phyloP scores from a whole-genome alignment of 2,888 invertebrate genomes.

The Cyclophora punctaria region DNA sequence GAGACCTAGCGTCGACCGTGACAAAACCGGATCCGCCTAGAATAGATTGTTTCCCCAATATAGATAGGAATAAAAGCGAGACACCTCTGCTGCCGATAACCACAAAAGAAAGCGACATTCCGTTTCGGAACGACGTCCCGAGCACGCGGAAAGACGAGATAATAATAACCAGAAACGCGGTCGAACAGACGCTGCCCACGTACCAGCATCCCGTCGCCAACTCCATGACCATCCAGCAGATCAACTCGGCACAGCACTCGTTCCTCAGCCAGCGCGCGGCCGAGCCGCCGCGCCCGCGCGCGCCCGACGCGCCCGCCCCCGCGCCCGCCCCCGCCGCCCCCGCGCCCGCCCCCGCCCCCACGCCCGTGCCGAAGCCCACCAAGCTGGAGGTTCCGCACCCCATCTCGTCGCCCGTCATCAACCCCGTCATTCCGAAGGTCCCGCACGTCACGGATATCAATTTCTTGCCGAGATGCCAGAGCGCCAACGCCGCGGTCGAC shows the following conservation, averaged over 20 bases:
- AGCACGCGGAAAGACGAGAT: constrained; percentile 58
- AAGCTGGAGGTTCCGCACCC: constrained; percentile 69
- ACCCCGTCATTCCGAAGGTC: constrained; percentile 62
- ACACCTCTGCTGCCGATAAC: constrained; percentile 35
- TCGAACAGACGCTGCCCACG: constrained; percentile 50
- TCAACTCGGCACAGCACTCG: constrained; percentile 52
- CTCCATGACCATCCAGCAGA: constrained; percentile 64
- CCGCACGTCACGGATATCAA: constrained; percentile 57
- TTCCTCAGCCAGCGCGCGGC: constrained; percentile 52
- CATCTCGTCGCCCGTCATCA: constrained; percentile 66
- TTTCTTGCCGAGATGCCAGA: constrained; percentile 67
- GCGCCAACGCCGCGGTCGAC: constrained; percentile 60
- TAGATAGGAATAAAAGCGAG: constrained; percentile 47
- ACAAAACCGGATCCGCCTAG: constrained; percentile 53
- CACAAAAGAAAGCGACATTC: constrained; percentile 51
- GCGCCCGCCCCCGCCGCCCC: constrained; percentile 28
- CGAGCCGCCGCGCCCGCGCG: too few species aligned
- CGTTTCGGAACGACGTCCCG: constrained; percentile 51
- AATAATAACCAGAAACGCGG: constrained; percentile 53
- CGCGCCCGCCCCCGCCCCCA: constrained; percentile 40
- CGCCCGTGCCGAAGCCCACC: constrained; percentile 38
- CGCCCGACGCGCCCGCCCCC: too few species aligned
- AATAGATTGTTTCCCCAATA: constrained; percentile 49
- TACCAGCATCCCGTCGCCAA: constrained; percentile 53
- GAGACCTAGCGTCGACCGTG: constrained; percentile 38